Percentiles rank a stretch among this genome's conserved stretches.
These are phyloP conservation scores for Paratilapia polleni DNA, from an alignment of 2,113 vertebrate genomes.

Conservation along the genomic window DNA sequence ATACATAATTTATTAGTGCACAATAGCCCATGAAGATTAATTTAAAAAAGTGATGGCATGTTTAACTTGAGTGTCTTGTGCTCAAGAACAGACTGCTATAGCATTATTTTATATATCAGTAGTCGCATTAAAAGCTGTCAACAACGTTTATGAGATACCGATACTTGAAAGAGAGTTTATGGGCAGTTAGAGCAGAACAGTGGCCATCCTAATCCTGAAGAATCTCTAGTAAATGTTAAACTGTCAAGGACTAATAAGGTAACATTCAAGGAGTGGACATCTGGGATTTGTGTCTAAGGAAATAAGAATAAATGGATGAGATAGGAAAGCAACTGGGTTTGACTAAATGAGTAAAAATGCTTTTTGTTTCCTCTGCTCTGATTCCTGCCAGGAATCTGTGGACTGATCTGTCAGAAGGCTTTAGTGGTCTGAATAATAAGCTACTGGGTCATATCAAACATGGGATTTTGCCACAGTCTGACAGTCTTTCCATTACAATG, in stretches of 20 bases:
- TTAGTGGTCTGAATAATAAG: not conserved
- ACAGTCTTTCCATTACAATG: not conserved
- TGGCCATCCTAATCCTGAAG: not conserved
- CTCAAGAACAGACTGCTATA: not conserved
- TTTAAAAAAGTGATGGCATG: not conserved
- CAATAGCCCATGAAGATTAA: conserved; percentile 1
- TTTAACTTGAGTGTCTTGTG: not conserved
- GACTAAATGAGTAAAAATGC: not conserved
- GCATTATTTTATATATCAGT: not conserved
- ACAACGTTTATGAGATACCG: not conserved
- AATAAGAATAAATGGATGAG: conserved; percentile 22
- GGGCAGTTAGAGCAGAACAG: not conserved
- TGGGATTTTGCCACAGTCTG: not conserved
- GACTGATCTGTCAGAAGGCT: conserved; percentile 20
- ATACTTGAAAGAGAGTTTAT: not conserved
- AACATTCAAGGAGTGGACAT: not conserved
- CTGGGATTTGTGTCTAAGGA: not conserved
- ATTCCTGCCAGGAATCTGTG: conserved; percentile 42
- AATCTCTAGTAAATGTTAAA: not conserved
- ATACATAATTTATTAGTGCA: conserved; percentile 24
- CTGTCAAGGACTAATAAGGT: not conserved
- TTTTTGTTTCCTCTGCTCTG: conserved; percentile 22
- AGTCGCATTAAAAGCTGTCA: not conserved
- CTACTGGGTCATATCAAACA: conserved; percentile 18
- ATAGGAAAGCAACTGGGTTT: not conserved